Base-by-base conservation (phyloP, 2,113 vertebrate species). In the Tachycineta bicolor region DNA sequence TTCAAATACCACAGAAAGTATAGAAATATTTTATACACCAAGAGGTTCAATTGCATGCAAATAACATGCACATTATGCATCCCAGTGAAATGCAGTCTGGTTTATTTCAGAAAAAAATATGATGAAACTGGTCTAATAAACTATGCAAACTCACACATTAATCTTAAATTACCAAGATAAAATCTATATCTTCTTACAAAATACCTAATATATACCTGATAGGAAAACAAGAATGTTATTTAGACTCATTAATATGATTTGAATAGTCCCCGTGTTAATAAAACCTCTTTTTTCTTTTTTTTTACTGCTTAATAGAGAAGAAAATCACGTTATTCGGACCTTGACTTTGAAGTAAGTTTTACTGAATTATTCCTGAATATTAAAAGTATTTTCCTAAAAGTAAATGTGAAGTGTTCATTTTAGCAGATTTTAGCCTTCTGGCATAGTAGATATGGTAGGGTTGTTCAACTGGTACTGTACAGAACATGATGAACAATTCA, bases 341-440 rank as follows among this genome's bases (percentile, higher is more conserved):
- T 99, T 98, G 99, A 99, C 98, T 99, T 99, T 98, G 99, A 99
- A 99, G 99, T 99, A 99, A 98, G 99, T 99, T 89, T 89, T 82
- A 70, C 80, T 89, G 83, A 94, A 96, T 97, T 97, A 96, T 97
- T 97, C 96, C 81, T 95, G 91, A 64, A 95, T 90, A 91, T 92
- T 95, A 92, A 68, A 93, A 94, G 79, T 93, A 87, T 70, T 96
- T 95, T 84, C 52, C 91, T 94, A 94, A 97, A 97, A 94, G 47
- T 88, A 87, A 64, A 92, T 90, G 56, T 70, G 46, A 90, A 93
- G 73, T 87, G 80, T 87, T 94, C 43, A 31, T 76, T 94, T 94
- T 70, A 90, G 28, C 34, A 83, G 46, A 58, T 67, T 91, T 89
- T 74, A 91, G 52, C 63, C 74, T 91, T 70, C 56, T 88, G 92